These are phyloP conservation scores for Psilopsiagon aurifrons DNA, from an alignment of 2,113 vertebrate species.

Conservation along the genomic window DNA sequence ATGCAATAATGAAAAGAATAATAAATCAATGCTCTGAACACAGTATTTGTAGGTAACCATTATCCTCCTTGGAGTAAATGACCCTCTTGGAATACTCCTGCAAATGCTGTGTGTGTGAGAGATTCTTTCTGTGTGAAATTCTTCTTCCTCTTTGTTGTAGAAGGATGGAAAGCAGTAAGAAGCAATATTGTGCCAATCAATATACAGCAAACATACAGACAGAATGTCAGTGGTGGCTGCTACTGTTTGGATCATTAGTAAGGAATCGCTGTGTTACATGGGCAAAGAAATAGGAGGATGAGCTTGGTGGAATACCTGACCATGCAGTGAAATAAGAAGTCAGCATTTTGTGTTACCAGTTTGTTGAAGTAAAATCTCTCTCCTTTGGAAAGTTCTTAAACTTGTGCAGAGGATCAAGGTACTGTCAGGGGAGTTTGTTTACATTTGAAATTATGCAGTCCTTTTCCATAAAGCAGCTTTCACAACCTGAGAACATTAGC, in stretches of 20 bases:
- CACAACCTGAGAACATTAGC: neutral
- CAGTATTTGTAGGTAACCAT: neutral
- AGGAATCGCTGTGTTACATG: neutral
- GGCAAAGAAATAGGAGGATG: neutral
- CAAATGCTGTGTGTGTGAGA: fast-evolving
- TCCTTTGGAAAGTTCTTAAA: neutral
- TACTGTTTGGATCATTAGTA: neutral
- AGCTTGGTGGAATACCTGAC: neutral
- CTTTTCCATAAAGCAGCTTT: neutral
- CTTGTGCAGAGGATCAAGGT: neutral
- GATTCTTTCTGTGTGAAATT: neutral
- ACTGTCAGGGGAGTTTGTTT: neutral
- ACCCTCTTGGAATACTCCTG: neutral
- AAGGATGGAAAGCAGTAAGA: neutral
- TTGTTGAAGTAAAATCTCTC: neutral
- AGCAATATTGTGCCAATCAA: neutral
- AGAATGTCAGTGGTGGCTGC: neutral
- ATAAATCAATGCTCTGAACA: neutral
- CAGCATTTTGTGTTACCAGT: neutral
- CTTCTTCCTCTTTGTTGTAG: neutral
- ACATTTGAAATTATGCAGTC: neutral
- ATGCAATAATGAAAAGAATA: neutral
- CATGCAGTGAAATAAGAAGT: neutral
- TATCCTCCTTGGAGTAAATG: neutral
- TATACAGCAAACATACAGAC: neutral